Base-by-base conservation (phyloP, 1,140 invertebrate genomes). In the Calycopis cecrops region DNA sequence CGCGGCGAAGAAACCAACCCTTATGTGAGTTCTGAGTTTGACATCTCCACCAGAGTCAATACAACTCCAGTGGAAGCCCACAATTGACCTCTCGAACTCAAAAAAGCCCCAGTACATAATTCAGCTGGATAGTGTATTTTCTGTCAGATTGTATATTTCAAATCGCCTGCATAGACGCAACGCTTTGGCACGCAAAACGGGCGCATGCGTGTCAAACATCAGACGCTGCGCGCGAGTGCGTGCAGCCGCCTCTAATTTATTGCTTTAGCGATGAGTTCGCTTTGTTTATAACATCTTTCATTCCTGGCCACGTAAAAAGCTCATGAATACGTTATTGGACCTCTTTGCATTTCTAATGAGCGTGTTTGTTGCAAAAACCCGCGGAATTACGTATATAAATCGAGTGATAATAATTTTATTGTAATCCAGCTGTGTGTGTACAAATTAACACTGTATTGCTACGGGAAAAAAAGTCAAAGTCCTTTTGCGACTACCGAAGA, bases 211-310 rank as follows among this genome's bases (percentile, higher is more conserved):
- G 79, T 75, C 77, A 65, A 63, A 69, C 66, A 64, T 68, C 71
- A 69, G 73, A 75, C 71, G 59, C 59, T 74, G 73, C 77, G 76
- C 77, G 69, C 73, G 73, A 78, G 72, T 81, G 79, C 76, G 69
- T 85, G 78, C 79, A 73, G 68, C 69, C 64, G 69, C 68, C 58
- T 53, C 62, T 79, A 76, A 81, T 85, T 85, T 85, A 85, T 85
- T 75, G 63, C 73, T 63, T 53, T 62, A 57, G 57, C 76, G 67
- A 78, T 77, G 71, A 73, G 71, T 83, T 80, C 73, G 71, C 71
- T 79, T 77, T 81, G 75, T 79, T 81, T 77, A 74, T 74, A 75
- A 71, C 77, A 81, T 76, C 76, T 80, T 78, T 71, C 70, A 69
- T 75, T 79, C 64, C 62, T 71, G 69, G 65, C 67, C 68, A 70